phyloP scores from a whole-genome alignment of 2,797 vertebrate species.

The Crypturellus tataupa region DNA sequence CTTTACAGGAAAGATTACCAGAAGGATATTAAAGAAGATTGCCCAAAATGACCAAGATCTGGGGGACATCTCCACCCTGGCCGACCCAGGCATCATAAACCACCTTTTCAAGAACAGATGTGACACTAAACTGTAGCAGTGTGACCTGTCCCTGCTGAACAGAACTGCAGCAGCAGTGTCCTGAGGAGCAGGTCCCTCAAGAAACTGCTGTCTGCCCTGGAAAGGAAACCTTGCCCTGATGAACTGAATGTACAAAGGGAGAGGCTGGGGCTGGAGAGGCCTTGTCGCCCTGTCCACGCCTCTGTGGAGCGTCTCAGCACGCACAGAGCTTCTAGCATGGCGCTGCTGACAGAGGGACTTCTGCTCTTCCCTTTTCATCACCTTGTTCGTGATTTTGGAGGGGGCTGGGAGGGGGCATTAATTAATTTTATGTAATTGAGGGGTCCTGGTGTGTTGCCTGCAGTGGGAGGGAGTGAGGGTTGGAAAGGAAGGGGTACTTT shows the following conservation, averaged over 20 bases:
- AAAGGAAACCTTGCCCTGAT: not conserved
- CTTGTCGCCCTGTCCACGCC: not conserved
- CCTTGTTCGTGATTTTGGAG: not conserved
- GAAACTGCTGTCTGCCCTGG: not conserved
- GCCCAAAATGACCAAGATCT: slow-evolving; percentile 91
- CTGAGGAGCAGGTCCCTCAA: slow-evolving; percentile 24
- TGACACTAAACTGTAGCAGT: slow-evolving; percentile 78
- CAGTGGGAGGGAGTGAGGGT: not conserved
- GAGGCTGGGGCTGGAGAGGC: slow-evolving; percentile 10
- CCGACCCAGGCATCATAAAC: slow-evolving; percentile 88
- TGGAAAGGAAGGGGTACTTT: not conserved
- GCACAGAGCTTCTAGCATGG: not conserved
- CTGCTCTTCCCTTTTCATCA: not conserved
- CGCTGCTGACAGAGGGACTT: not conserved
- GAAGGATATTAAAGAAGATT: slow-evolving; percentile 92
- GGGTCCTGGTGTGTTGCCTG: not conserved
- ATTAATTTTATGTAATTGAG: not conserved
- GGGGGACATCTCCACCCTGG: slow-evolving; percentile 93
- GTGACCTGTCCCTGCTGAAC: slow-evolving; percentile 15
- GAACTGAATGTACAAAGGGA: slow-evolving; percentile 33
- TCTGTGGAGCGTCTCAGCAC: not conserved
- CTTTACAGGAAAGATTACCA: slow-evolving; percentile 94
- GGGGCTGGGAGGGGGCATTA: not conserved
- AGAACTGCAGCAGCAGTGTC: slow-evolving; percentile 12
- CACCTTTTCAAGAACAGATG: slow-evolving; percentile 92